Evolutionary conservation across 2,888 invertebrate species (phyloP).

Genomic region (Latrodectus elegans): DNA sequence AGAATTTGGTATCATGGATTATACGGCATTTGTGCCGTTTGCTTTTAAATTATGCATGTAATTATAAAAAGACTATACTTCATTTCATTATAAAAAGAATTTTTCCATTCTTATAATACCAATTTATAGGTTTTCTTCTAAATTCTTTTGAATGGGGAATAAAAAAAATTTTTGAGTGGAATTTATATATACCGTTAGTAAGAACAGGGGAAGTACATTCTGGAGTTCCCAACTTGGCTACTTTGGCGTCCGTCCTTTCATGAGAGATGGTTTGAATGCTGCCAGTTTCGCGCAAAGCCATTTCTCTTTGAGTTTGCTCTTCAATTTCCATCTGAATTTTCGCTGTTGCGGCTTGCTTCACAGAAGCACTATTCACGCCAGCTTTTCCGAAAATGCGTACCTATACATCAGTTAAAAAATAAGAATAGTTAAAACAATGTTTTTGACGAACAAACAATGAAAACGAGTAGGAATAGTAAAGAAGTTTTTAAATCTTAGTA

Average conservation of each 20-base stretch:
- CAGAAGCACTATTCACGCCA: conserved; percentile 6
- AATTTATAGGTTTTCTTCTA: no score
- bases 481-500: no score
- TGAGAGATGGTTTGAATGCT: conserved; percentile 79
- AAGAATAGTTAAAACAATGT: neutral
- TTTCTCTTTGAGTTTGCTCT: conserved; percentile 88
- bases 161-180: no score
- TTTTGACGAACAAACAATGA: no score
- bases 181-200: conserved; percentile 28
- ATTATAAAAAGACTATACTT: no score
- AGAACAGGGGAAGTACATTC: conserved; percentile 10
- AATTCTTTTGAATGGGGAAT: no score
- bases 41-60: no score
- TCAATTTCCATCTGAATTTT: conserved; percentile 92
- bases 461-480: no score
- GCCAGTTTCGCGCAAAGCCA: conserved; percentile 83
- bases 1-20: no score
- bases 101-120: no score
- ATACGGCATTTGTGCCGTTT: no score
- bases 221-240: conserved; percentile 52
- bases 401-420: neutral
- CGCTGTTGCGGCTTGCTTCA: conserved; percentile 73
- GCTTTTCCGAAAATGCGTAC: conserved; percentile 58
- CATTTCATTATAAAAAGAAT: no score
- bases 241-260: conserved; percentile 76